These are phyloP conservation scores for Geodia barretti DNA, from an alignment of 37 sponge, comb jelly and placozoan genomes.

Conservation along the genomic window DNA sequence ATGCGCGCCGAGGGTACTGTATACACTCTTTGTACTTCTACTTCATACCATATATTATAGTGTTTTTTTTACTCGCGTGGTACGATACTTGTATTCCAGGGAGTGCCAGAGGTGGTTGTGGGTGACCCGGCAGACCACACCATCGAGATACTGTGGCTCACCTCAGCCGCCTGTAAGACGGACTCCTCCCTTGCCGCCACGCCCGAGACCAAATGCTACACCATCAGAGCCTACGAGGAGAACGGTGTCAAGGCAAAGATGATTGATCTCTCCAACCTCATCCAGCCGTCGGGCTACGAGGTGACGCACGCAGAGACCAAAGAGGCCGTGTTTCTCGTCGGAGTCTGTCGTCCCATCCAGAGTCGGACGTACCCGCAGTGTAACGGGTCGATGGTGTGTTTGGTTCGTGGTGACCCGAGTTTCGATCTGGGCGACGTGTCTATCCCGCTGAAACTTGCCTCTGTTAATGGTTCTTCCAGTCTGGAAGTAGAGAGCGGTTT, in stretches of 20 bases:
- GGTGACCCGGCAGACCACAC: slow-evolving; percentile 31
- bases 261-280: slow-evolving; percentile 56
- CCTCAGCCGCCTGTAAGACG: slow-evolving; percentile 64
- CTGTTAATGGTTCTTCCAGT: background rate
- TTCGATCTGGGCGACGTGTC: background rate
- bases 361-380: background rate
- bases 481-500: slow-evolving; percentile 16
- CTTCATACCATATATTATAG: background rate
- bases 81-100: slow-evolving; percentile 33
- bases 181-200: background rate
- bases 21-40: background rate
- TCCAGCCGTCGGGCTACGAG: slow-evolving; percentile 40
- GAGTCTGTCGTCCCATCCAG: slow-evolving; percentile 51
- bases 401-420: background rate
- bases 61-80: no score
- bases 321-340: slow-evolving; percentile 23
- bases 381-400: slow-evolving; percentile 31
- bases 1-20: no score
- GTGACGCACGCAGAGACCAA: slow-evolving; percentile 12
- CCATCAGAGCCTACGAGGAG: slow-evolving; percentile 19
- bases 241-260: slow-evolving; percentile 56
- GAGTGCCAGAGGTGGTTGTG: slow-evolving; percentile 50
- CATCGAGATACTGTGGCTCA: slow-evolving; percentile 66
- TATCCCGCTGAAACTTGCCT: background rate
- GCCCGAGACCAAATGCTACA: slow-evolving; percentile 71